Evolutionary conservation across 2,113 vertebrate species (phyloP).

Genomic region (Shinisaurus crocodilurus): DNA sequence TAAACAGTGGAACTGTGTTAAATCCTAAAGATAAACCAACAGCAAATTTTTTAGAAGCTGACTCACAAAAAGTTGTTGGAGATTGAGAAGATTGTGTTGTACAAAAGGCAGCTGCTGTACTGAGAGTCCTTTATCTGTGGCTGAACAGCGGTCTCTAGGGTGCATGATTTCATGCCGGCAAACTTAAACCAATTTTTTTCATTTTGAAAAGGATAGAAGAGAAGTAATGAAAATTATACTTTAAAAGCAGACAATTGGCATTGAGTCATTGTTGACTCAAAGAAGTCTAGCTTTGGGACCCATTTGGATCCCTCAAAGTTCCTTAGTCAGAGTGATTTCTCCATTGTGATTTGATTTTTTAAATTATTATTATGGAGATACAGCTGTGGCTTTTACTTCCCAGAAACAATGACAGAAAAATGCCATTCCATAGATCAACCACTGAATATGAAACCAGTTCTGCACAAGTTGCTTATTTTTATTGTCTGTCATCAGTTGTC

Average conservation of each 20-base stretch:
- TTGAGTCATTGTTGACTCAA: neutral
- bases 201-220: neutral
- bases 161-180: neutral
- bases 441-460: neutral
- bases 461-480: neutral
- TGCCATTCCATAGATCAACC: neutral
- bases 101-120: neutral
- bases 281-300: neutral
- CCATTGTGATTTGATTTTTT: conserved; percentile 1
- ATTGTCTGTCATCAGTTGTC: neutral
- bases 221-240: conserved; percentile 1
- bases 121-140: neutral
- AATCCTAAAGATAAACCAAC: neutral
- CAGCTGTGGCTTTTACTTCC: neutral
- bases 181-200: neutral
- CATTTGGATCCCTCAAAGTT: neutral
- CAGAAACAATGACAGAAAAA: neutral
- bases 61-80: neutral
- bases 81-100: neutral
- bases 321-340: neutral
- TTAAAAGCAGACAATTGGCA: neutral
- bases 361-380: neutral
- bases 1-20: neutral
- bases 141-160: neutral
- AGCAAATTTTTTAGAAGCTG: neutral